Evolutionary conservation across 2,888 invertebrate genomes (phyloP).

Genomic region (Apamea sordens): DNA sequence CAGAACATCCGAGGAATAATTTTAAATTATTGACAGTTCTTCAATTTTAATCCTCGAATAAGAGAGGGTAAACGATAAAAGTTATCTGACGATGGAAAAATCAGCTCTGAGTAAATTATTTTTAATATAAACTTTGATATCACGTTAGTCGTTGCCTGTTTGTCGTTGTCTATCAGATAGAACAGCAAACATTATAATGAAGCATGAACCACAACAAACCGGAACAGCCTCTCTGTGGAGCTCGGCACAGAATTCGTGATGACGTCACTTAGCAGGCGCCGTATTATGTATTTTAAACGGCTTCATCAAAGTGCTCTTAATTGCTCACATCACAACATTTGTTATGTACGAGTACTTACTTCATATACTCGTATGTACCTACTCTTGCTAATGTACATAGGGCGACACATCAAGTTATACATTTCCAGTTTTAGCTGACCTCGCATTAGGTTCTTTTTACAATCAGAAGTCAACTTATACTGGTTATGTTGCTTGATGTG

Average conservation of each 20-base stretch:
- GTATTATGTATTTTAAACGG: slow-evolving; percentile 15
- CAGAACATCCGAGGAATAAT: too few species aligned
- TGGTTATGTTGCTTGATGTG: too few species aligned
- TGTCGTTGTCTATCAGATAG: neutral
- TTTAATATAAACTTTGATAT: too few species aligned
- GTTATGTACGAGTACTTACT: neutral
- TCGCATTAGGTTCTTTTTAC: too few species aligned
- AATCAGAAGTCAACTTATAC: too few species aligned
- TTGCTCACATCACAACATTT: neutral
- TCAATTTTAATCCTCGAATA: too few species aligned
- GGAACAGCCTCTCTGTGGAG: neutral
- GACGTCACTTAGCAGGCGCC: slow-evolving; percentile 4
- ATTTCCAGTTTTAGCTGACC: neutral
- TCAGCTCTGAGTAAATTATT: neutral
- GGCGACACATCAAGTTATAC: neutral
- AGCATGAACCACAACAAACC: neutral
- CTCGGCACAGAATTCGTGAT: slow-evolving; percentile 6
- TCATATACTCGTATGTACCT: neutral
- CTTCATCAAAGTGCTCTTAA: slow-evolving; percentile 36
- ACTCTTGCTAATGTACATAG: neutral
- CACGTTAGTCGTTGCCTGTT: neutral
- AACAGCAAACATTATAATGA: neutral
- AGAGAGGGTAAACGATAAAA: too few species aligned
- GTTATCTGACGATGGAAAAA: too few species aligned
- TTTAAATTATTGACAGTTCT: too few species aligned